phyloP scores from a whole-genome alignment of 1,140 invertebrate genomes.

The Dermatophagoides farinae region DNA sequence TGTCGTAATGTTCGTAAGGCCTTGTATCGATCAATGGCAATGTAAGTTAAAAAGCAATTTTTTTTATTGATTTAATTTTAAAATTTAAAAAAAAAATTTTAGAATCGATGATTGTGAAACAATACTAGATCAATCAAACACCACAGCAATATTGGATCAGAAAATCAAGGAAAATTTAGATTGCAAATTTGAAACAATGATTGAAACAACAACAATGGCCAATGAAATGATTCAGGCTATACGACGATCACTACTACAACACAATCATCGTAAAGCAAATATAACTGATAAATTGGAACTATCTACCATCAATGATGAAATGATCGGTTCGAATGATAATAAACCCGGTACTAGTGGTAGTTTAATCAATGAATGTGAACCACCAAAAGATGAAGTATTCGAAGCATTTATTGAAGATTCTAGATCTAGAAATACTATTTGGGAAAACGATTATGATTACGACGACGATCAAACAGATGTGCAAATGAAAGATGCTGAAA shows the following conservation, averaged over 20 bases:
- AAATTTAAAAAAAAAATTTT: too few relatives aligned
- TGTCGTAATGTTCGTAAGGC: constrained; percentile 1
- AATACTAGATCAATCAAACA: not conserved
- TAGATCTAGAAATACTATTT: too few relatives aligned
- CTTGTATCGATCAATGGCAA: not conserved
- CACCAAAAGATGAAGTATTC: constrained; percentile 6
- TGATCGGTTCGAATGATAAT: not conserved
- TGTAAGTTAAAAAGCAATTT: constrained; percentile 1
- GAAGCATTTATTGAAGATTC: constrained; percentile 2
- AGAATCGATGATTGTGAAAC: constrained; percentile 1
- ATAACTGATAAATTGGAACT: not conserved
- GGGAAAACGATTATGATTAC: not conserved
- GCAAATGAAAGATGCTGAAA: not conserved
- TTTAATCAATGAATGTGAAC: not conserved
- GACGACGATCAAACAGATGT: not conserved
- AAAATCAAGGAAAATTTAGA: not conserved
- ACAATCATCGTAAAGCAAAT: too few relatives aligned
- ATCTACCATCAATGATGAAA: not conserved
- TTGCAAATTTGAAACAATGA: not conserved
- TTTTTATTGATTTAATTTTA: not conserved
- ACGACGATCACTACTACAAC: not conserved
- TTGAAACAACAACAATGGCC: not conserved
- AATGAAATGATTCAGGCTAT: not conserved
- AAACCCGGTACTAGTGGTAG: not conserved
- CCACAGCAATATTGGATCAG: not conserved